A percentile compares a stretch with the other conserved stretches of the same genome.
Conservation (phyloP, 2,113 vertebrate species). For the Brachypteracias leptosomus region DNA sequence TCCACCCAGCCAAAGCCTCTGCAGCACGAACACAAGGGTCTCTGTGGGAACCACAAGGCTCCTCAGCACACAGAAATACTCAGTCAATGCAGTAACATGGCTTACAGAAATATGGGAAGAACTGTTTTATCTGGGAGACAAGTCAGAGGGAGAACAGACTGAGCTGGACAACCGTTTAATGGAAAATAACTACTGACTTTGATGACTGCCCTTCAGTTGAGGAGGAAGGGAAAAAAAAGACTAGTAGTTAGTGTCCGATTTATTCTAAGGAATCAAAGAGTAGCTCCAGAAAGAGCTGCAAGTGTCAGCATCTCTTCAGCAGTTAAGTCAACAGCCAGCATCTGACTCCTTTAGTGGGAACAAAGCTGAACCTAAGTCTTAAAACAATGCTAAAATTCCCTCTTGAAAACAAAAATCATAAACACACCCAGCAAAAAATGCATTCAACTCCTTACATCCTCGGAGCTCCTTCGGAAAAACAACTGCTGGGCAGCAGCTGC, state of each 20-base stretch:
- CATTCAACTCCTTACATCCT: not conserved
- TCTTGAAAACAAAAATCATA: not conserved
- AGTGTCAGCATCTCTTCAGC: not conserved
- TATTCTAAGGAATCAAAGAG: not conserved
- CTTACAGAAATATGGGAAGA: not conserved
- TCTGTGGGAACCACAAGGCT: not conserved
- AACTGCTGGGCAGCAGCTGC: not conserved
- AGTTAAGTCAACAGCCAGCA: not conserved
- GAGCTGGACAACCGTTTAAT: not conserved
- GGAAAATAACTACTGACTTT: not conserved
- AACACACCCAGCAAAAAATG: constrained; percentile 28
- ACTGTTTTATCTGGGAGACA: not conserved
- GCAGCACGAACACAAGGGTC: not conserved
- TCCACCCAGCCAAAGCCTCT: not conserved
- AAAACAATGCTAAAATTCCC: not conserved
- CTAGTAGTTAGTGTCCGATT: not conserved
- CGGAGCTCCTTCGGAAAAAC: not conserved
- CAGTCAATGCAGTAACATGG: not conserved
- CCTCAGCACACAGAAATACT: not conserved
- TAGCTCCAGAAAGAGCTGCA: not conserved
- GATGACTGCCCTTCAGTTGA: not conserved
- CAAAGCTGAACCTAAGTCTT: not conserved
- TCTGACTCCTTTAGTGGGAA: not conserved
- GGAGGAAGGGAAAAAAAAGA: not conserved
- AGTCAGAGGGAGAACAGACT: not conserved